Evolutionary conservation across 2,797 vertebrate species (phyloP).

Genomic region (Staurois parvus): DNA sequence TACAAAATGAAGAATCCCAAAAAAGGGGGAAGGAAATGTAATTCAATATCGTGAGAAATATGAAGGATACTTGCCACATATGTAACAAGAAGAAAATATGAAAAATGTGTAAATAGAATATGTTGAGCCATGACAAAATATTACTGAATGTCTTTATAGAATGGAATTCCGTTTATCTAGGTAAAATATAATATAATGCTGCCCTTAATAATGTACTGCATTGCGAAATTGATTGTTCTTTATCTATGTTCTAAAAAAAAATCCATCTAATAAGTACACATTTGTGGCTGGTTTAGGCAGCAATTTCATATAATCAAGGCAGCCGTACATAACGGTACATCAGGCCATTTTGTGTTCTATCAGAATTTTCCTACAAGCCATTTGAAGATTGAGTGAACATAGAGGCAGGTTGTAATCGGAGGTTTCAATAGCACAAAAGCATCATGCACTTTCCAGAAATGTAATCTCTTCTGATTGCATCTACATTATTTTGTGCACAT

Average conservation of each 20-base stretch:
- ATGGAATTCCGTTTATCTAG: not conserved
- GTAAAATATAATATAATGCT: not conserved
- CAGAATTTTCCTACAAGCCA: slow-evolving; percentile 41
- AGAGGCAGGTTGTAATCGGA: slow-evolving; percentile 37
- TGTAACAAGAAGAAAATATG: no score
- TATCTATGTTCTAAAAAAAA: slow-evolving; percentile 19
- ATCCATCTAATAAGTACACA: slow-evolving; percentile 46
- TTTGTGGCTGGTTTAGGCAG: slow-evolving; percentile 43
- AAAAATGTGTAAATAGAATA: not conserved
- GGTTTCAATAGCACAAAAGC: slow-evolving; percentile 59
- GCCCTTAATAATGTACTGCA: not conserved
- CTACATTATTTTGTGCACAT: slow-evolving; percentile 60
- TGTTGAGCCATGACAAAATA: not conserved
- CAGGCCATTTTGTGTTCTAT: slow-evolving; percentile 53
- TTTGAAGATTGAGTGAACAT: slow-evolving; percentile 49
- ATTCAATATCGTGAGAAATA: no score
- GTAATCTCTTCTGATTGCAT: slow-evolving; percentile 60
- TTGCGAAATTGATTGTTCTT: slow-evolving; percentile 23
- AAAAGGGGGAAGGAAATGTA: no score
- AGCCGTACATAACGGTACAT: slow-evolving; percentile 44
- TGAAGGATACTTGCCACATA: no score
- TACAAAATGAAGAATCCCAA: no score
- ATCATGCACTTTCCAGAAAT: slow-evolving; percentile 42
- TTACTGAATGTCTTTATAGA: not conserved
- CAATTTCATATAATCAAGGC: slow-evolving; percentile 53